These are phyloP conservation scores for Hyles vespertilio DNA, from an alignment of 1,140 invertebrate species.

Conservation along the genomic window DNA sequence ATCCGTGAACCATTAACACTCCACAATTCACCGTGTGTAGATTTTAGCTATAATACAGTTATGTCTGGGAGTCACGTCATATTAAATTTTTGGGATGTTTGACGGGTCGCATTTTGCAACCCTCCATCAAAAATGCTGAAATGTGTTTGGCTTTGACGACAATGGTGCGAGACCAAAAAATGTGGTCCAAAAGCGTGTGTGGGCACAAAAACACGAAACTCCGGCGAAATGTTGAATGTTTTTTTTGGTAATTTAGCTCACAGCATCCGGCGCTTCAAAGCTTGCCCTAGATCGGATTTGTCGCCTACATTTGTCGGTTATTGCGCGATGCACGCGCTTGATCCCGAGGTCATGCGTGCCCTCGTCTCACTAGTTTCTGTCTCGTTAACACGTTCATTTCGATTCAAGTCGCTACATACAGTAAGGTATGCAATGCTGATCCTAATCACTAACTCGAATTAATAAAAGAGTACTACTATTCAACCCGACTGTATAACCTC, in stretches of 20 bases:
- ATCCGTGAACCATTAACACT: constrained; percentile 42
- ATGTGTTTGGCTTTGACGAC: too few species aligned
- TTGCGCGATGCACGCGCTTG: constrained; percentile 35
- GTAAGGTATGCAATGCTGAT: constrained; percentile 22
- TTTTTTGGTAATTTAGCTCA: constrained; percentile 1
- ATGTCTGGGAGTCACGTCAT: neutral
- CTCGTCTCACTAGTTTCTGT: constrained; percentile 42
- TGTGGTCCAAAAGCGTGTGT: too few species aligned
- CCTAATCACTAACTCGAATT: constrained; percentile 2
- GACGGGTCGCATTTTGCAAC: too few species aligned
- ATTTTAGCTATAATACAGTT: neutral
- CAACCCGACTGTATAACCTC: too few species aligned
- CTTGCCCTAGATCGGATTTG: constrained; percentile 23
- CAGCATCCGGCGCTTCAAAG: constrained; percentile 6
- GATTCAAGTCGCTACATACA: constrained; percentile 29
- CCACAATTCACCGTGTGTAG: constrained; percentile 23
- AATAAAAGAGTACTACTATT: too few species aligned
- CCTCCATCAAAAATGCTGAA: too few species aligned
- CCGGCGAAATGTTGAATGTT: too few species aligned
- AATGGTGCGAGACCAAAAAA: too few species aligned
- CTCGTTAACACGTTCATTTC: constrained; percentile 43
- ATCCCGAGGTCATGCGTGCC: constrained; percentile 41
- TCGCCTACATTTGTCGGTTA: constrained; percentile 35
- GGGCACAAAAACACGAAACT: too few species aligned
- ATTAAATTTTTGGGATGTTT: too few species aligned